A percentile compares a stretch with the other conserved stretches of the same genome.
phyloP scores from a whole-genome alignment of 2,797 vertebrate species.

The Eulemur albifrons region DNA sequence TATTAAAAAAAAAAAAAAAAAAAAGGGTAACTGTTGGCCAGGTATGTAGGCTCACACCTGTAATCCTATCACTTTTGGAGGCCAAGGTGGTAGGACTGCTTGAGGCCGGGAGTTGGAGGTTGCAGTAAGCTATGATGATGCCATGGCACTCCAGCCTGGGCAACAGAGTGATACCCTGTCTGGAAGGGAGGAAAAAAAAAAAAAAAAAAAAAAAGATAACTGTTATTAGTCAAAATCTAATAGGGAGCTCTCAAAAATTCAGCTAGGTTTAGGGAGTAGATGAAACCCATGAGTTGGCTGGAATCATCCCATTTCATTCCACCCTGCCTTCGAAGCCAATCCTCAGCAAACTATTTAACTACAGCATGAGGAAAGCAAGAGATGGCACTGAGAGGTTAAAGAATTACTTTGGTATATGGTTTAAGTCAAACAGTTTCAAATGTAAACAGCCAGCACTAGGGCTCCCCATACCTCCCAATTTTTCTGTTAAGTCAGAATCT shows the following conservation, averaged over 20 bases:
- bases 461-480: neutral
- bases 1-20: too few species aligned
- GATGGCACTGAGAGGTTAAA: neutral
- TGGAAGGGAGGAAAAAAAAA: neutral
- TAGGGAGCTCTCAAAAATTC: neutral
- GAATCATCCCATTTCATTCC: neutral
- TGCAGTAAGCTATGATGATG: too few species aligned
- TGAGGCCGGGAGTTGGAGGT: neutral
- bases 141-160: neutral
- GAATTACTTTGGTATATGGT: neutral
- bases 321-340: neutral
- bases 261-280: neutral
- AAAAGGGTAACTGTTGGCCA: neutral
- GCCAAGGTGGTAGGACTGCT: neutral
- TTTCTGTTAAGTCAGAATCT: conserved; percentile 30
- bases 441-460: neutral
- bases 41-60: neutral
- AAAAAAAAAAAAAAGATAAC: neutral
- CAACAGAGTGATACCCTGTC: neutral
- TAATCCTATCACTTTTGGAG: neutral
- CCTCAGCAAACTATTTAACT: neutral
- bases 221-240: neutral
- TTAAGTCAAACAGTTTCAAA: neutral
- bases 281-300: neutral
- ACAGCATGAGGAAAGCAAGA: neutral